Evolutionary conservation across 2,113 vertebrate species (phyloP), one percentile per base, ranked within the genome.

Genomic region (Gambusia holbrooki): DNA sequence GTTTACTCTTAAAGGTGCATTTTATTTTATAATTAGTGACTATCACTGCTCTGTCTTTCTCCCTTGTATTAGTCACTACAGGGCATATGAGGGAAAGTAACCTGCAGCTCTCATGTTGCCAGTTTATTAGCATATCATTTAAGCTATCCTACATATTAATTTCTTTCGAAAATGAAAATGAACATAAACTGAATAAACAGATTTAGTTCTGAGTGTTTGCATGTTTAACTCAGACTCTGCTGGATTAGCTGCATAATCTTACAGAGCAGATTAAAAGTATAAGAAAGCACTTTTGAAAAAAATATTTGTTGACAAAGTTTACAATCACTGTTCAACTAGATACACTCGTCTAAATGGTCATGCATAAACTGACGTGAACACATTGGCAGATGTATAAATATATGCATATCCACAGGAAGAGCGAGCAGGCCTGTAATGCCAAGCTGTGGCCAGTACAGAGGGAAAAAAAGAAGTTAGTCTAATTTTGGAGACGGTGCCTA

Each of bases 401-500:
- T 58, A 88, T 37, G 74, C n/a, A 71, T 30, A 37, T 45, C 66
- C 54, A 61, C 71, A 69, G 32, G 76, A 71, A 66, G 51, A 54
- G 7, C 27, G 71, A 74, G 76, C 73, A 81, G 76, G 70, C 5
- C 1, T 84, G 84, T 90, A 69, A 74, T 90, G 87, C 85, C 80
- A 79, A 74, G 71, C 77, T 61, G 62, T 83, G 87, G 88, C 82
- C 87, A 87, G 76, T 27, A 33, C 54, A 74, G 76, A 74, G 76
- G 74, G 64, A 74, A 63, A 78, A 80, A 78, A 29, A 60, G 69
- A 71, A 79, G 69, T 48, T 40, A 42, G 66, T 87, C 78, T 90
- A 88, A 89, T 90, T 92, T 85, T 63, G 83, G 83, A 86, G 69
- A 32, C 62, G 69, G 74, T 75, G 62, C 66, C 62, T 64, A 84